These are phyloP conservation scores for Oryctes rhinoceros DNA, from an alignment of 1,140 invertebrate species.

Conservation along the genomic window DNA sequence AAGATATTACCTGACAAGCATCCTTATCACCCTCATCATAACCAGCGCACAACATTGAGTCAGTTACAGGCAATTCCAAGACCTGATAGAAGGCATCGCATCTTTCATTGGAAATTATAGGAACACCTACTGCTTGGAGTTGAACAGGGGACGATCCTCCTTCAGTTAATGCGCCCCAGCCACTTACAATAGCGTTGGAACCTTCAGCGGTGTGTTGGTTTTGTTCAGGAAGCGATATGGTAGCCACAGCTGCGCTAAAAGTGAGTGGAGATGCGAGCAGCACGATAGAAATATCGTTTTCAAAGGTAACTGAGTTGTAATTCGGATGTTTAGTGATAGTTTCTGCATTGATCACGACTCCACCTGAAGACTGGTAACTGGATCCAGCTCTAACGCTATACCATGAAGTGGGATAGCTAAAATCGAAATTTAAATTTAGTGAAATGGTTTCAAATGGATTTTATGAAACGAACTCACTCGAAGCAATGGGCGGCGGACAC, in stretches of 20 bases:
- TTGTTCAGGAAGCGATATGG: conserved; percentile 43
- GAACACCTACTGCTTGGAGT: conserved; percentile 63
- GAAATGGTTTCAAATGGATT: too few relatives aligned
- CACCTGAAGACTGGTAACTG: conserved; percentile 58
- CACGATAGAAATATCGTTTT: conserved; percentile 70
- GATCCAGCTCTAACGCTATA: conserved; percentile 61
- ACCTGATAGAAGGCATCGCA: conserved; percentile 57
- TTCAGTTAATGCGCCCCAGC: conserved; percentile 55
- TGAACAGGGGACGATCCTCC: conserved; percentile 53
- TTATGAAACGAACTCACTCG: neutral
- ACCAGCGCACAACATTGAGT: conserved; percentile 78
- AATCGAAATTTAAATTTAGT: neutral
- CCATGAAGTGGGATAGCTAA: neutral
- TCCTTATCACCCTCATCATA: conserved; percentile 71
- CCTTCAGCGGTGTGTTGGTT: conserved; percentile 44
- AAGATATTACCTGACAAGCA: conserved; percentile 74
- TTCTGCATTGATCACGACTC: conserved; percentile 56
- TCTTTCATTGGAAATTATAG: conserved; percentile 53
- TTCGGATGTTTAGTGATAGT: conserved; percentile 62
- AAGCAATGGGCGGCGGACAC: conserved; percentile 73
- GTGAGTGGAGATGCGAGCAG: conserved; percentile 55
- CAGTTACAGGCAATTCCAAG: conserved; percentile 62
- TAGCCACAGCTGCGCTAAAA: conserved; percentile 50
- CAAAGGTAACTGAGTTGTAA: conserved; percentile 61
- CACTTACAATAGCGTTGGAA: conserved; percentile 50